Conservation (phyloP, 1,140 invertebrate genomes). For the Pogonomyrmex barbatus region DNA sequence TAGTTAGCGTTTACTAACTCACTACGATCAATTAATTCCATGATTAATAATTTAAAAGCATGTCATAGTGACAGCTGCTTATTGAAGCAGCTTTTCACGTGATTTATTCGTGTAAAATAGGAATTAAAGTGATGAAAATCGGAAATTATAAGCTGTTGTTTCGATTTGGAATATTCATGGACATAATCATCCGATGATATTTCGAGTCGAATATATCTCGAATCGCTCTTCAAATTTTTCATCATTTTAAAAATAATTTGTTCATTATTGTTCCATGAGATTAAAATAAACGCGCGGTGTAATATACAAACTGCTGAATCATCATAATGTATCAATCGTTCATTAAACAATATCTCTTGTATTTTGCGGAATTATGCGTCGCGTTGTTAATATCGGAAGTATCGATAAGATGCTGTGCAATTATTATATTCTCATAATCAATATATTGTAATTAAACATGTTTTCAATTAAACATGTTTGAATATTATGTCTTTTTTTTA, state of each 20-base stretch:
- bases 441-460: not conserved
- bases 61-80: not conserved
- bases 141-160: not conserved
- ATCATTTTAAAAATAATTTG: not conserved
- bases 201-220: not conserved
- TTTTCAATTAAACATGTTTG: too few species aligned
- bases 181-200: not conserved
- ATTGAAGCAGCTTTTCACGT: not conserved
- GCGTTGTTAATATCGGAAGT: not conserved
- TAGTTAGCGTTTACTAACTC: not conserved
- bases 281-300: not conserved
- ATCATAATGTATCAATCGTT: not conserved
- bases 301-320: too few species aligned
- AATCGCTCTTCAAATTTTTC: not conserved
- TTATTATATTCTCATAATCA: not conserved
- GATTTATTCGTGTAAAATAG: not conserved
- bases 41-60: not conserved
- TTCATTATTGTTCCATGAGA: not conserved
- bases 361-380: not conserved
- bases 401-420: not conserved
- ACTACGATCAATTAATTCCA: not conserved
- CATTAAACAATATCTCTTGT: conserved; percentile 3
- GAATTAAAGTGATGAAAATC: not conserved
- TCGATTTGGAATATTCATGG: not conserved
- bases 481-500: not conserved